phyloP scores from a whole-genome alignment of 2,797 vertebrate species.

The Sciurus carolinensis region DNA sequence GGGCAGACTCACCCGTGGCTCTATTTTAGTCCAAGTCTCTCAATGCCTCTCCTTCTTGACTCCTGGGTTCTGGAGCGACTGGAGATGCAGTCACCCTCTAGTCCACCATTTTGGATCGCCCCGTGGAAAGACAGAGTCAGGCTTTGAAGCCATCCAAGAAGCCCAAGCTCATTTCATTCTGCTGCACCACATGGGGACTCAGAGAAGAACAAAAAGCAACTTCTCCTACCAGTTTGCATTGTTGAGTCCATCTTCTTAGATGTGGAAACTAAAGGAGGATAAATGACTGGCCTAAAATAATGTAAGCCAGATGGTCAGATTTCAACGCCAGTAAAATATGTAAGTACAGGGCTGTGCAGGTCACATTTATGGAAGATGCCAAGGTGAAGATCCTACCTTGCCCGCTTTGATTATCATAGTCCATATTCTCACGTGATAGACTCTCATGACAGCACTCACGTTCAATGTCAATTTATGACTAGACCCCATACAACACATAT shows the following conservation, averaged over 20 bases:
- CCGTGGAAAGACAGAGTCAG: not conserved
- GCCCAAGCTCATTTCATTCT: not conserved
- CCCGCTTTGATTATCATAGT: not conserved
- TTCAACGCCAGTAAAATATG: not conserved
- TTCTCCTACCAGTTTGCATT: not conserved
- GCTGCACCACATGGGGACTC: not conserved
- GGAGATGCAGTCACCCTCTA: no score
- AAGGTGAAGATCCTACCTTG: not conserved
- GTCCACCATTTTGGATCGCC: no score
- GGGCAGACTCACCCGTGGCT: no score
- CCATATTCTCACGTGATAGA: not conserved
- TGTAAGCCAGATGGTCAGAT: not conserved
- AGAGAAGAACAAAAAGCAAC: not conserved
- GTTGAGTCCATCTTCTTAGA: not conserved
- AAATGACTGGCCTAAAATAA: not conserved
- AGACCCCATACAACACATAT: not conserved
- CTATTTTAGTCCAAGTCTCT: no score
- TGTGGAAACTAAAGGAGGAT: not conserved
- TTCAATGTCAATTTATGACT: not conserved
- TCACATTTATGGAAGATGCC: not conserved
- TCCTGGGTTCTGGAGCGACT: no score
- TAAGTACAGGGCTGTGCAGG: not conserved
- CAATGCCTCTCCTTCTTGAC: no score
- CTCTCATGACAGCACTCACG: not conserved
- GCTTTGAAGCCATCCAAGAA: not conserved